Percentiles rank a stretch among this genome's conserved stretches.
Conservation (phyloP, 2,888 invertebrate species). For the Cataglyphis rosenhaueri region DNA sequence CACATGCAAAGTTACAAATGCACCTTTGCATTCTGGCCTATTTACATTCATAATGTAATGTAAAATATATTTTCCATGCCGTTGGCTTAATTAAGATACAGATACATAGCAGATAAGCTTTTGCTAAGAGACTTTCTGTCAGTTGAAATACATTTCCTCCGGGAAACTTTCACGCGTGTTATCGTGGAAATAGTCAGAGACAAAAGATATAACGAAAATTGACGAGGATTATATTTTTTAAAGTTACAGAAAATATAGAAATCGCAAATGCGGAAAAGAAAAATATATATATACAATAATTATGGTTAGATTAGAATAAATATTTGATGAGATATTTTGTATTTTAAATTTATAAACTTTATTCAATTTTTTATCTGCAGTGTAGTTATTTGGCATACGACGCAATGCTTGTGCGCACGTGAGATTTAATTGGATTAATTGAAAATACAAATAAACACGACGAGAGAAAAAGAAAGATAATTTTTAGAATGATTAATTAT, state of each 20-base stretch:
- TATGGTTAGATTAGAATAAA: not conserved
- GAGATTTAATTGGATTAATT: slow-evolving; percentile 22
- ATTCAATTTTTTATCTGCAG: not conserved
- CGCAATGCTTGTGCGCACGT: not conserved
- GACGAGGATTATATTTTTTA: not conserved
- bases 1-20: not conserved
- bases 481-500: slow-evolving; percentile 55
- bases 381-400: not conserved
- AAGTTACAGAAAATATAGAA: slow-evolving; percentile 7
- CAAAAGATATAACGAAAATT: not conserved
- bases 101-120: not conserved
- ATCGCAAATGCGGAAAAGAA: not conserved
- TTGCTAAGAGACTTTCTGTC: slow-evolving; percentile 7
- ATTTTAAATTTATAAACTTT: not conserved
- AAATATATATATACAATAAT: slow-evolving; percentile 2
- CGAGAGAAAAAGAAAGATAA: slow-evolving; percentile 5
- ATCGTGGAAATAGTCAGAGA: not conserved
- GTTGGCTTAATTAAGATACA: slow-evolving; percentile 15
- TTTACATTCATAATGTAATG: slow-evolving; percentile 8
- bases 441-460: not conserved
- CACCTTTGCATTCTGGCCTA: not conserved
- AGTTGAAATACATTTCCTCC: slow-evolving; percentile 1
- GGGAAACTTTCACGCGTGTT: slow-evolving; percentile 3
- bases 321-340: not conserved
- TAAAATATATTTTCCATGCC: slow-evolving; percentile 20